A percentile compares a stretch with the other conserved stretches of the same genome.
Conservation (phyloP, 2,797 vertebrate genomes). For the Takifugu rubripes region DNA sequence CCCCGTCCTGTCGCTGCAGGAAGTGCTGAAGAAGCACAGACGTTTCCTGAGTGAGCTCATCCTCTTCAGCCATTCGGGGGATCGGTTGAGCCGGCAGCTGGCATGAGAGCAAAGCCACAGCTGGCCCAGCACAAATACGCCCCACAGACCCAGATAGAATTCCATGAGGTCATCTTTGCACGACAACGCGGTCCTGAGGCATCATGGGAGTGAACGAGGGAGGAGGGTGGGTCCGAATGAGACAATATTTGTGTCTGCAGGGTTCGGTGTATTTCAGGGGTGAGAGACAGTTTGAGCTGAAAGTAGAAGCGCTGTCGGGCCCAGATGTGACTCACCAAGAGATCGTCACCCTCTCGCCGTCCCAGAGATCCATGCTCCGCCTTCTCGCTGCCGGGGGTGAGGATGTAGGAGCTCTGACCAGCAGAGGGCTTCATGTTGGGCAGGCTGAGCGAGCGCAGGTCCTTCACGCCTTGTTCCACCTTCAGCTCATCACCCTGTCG, state of each 20-base stretch:
- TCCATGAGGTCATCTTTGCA: conserved; percentile 37
- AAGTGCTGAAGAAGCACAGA: conserved; percentile 34
- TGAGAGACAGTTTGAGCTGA: background rate
- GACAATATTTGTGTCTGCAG: conserved; percentile 31
- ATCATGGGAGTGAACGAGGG: conserved; percentile 24
- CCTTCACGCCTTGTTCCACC: conserved; percentile 86
- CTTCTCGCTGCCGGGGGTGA: conserved; percentile 61
- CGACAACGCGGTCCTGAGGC: conserved; percentile 15
- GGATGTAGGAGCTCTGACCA: conserved; percentile 68
- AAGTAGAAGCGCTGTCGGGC: background rate
- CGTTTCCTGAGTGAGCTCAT: conserved; percentile 38
- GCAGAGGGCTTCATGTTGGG: conserved; percentile 80
- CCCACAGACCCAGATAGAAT: conserved; percentile 27
- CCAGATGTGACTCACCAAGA: conserved; percentile 68
- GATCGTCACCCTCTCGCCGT: conserved; percentile 63
- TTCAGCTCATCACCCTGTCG: conserved; percentile 87
- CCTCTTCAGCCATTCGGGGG: conserved; percentile 4
- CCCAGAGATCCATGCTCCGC: conserved; percentile 71
- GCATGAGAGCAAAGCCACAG: background rate
- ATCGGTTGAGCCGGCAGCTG: background rate
- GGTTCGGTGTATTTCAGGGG: conserved; percentile 9
- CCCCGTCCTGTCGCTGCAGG: conserved; percentile 43
- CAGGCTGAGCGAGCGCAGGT: conserved; percentile 82
- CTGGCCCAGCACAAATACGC: conserved; percentile 24
- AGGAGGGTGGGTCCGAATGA: conserved; percentile 18